These are phyloP conservation scores for Drosophila bipectinata DNA, from an alignment of 1,140 invertebrate species.

Conservation along the genomic window DNA sequence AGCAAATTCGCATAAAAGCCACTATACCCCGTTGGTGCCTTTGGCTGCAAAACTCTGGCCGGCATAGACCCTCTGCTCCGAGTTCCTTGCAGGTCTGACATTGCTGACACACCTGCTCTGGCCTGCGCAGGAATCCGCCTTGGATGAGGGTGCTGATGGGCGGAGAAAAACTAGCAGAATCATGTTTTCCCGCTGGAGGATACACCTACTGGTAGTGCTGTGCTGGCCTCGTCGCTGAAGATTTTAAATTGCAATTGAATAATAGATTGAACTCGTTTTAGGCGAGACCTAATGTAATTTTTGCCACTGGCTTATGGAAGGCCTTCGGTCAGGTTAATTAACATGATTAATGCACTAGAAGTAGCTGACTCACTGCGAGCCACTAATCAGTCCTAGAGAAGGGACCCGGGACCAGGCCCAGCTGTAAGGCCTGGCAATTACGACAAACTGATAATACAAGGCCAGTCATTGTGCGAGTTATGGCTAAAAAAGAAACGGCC, in stretches of 20 bases:
- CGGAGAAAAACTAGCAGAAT: too few relatives aligned
- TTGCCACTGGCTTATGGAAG: constrained; percentile 56
- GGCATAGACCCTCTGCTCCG: background rate
- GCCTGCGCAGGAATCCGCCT: constrained; percentile 28
- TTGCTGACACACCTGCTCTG: constrained; percentile 26
- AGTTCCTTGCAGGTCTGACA: constrained; percentile 51
- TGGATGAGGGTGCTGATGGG: constrained; percentile 1
- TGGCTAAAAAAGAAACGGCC: constrained; percentile 65
- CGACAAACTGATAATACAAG: constrained; percentile 59
- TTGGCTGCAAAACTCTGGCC: too few relatives aligned
- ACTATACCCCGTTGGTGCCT: background rate
- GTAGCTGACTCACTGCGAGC: constrained; percentile 54
- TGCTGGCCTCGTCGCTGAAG: constrained; percentile 2
- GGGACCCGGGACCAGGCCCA: constrained; percentile 1
- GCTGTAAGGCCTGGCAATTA: constrained; percentile 35
- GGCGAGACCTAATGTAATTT: constrained; percentile 44
- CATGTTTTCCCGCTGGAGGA: constrained; percentile 41
- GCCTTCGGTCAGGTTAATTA: constrained; percentile 60
- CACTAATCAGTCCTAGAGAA: constrained; percentile 34
- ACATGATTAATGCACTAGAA: constrained; percentile 69
- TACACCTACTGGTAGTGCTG: constrained; percentile 4
- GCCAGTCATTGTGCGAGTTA: constrained; percentile 73
- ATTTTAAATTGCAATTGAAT: constrained; percentile 72
- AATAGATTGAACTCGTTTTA: constrained; percentile 37
- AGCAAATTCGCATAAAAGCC: background rate